These are phyloP conservation scores for Brachionus asplanchnoidis DNA, from an alignment of 1,140 invertebrate species.

Conservation along the genomic window DNA sequence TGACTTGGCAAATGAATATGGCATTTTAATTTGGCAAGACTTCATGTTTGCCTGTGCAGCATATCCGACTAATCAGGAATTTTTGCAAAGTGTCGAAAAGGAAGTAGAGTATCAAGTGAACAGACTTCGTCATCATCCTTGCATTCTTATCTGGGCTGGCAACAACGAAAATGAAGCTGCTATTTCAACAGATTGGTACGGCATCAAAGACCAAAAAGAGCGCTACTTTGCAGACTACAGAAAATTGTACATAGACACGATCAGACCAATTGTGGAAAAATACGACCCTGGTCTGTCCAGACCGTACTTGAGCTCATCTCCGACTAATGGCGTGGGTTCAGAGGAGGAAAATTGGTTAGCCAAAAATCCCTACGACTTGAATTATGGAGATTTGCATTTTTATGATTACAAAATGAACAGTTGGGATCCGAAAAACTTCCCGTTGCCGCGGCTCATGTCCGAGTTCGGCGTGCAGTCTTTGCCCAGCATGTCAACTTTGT, in stretches of 20 bases:
- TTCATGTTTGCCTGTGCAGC: conserved; percentile 95
- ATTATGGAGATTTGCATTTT: conserved; percentile 88
- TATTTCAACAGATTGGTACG: conserved; percentile 71
- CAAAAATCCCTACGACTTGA: conserved; percentile 68
- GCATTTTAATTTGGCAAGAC: conserved; percentile 61
- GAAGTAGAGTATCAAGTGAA: conserved; percentile 69
- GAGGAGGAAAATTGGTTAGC: conserved; percentile 69
- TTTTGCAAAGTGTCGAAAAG: conserved; percentile 67
- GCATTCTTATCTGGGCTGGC: conserved; percentile 78
- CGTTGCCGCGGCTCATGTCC: conserved; percentile 76
- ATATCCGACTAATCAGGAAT: conserved; percentile 74
- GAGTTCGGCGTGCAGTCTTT: conserved; percentile 92
- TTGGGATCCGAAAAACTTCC: conserved; percentile 73
- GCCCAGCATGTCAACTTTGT: conserved; percentile 66
- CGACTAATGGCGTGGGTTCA: conserved; percentile 77
- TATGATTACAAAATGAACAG: conserved; percentile 79
- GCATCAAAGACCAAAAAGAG: conserved; percentile 44
- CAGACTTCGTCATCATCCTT: conserved; percentile 79
- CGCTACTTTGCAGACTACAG: conserved; percentile 71
- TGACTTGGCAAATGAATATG: conserved; percentile 61
- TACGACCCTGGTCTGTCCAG: conserved; percentile 62
- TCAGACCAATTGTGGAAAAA: conserved; percentile 64
- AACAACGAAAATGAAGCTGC: conserved; percentile 98
- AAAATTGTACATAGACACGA: conserved; percentile 74
- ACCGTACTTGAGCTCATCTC: conserved; percentile 77